Conservation (phyloP, 2,888 invertebrate species). For the Eupeodes luniger region DNA sequence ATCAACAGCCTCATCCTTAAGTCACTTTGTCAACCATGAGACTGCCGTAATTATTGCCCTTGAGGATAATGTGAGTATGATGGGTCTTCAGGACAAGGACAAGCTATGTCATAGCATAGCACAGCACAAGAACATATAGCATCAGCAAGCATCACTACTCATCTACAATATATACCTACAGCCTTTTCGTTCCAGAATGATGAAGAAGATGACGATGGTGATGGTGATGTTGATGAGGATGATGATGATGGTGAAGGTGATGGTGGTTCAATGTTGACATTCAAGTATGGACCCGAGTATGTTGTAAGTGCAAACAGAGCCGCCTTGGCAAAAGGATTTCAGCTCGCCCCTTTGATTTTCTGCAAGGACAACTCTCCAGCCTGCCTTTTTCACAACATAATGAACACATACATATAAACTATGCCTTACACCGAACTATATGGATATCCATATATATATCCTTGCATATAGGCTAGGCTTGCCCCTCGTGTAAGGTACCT, state of each 20-base stretch:
- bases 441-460: neutral
- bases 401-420: neutral
- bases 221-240: neutral
- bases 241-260: neutral
- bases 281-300: slow-evolving; percentile 62
- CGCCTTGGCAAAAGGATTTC: slow-evolving; percentile 49
- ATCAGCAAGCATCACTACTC: slow-evolving; percentile 16
- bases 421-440: neutral
- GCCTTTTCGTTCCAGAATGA: slow-evolving; percentile 53
- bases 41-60: slow-evolving; percentile 72
- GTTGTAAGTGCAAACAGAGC: slow-evolving; percentile 68
- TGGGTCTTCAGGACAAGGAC: slow-evolving; percentile 41
- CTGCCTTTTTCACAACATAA: slow-evolving; percentile 38
- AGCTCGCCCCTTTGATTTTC: slow-evolving; percentile 17
- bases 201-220: neutral
- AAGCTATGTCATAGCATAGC: neutral
- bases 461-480: slow-evolving; percentile 39
- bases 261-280: slow-evolving; percentile 68
- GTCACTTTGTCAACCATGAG: slow-evolving; percentile 62
- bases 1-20: slow-evolving; percentile 47
- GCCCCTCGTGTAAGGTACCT: neutral
- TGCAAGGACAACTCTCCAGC: slow-evolving; percentile 57
- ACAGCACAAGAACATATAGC: neutral
- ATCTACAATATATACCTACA: slow-evolving; percentile 28
- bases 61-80: slow-evolving; percentile 67